Conservation (phyloP, 2,797 vertebrate species). For the Caiman crocodilus region DNA sequence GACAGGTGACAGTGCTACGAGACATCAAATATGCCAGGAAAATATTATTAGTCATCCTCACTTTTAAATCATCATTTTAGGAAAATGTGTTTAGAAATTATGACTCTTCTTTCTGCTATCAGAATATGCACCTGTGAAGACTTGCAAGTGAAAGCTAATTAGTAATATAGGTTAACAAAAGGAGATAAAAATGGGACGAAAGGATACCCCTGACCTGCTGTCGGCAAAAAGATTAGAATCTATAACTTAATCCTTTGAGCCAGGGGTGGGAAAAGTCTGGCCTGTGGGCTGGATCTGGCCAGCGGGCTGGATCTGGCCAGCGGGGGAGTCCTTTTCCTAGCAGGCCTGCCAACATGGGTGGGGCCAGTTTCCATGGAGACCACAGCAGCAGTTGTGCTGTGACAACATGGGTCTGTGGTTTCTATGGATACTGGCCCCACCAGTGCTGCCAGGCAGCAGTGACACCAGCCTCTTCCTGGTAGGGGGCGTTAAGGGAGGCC, state of each 20-base stretch:
- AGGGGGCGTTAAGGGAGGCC: no score
- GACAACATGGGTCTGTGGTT: no score
- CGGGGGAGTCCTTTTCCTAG: no score
- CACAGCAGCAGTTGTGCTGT: no score
- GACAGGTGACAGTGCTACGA: neutral
- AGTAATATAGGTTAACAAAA: neutral
- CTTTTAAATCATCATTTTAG: neutral
- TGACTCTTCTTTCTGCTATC: neutral
- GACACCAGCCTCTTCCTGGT: no score
- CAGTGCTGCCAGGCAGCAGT: no score
- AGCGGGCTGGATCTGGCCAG: no score
- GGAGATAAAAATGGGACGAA: neutral
- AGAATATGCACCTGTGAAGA: neutral
- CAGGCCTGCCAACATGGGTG: no score
- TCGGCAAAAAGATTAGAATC: neutral
- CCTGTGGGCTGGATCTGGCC: no score
- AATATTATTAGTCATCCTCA: fast-evolving
- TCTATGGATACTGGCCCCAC: no score
- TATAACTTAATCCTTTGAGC: neutral
- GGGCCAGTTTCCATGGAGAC: no score
- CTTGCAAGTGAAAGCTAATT: neutral
- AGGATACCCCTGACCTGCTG: neutral
- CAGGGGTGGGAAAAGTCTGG: no score
- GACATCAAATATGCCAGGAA: neutral
- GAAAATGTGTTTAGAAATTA: neutral